Evolutionary conservation across 2,797 vertebrate genomes (phyloP), one percentile per base, ranked within the genome.

Genomic region (Microcaecilia unicolor): DNA sequence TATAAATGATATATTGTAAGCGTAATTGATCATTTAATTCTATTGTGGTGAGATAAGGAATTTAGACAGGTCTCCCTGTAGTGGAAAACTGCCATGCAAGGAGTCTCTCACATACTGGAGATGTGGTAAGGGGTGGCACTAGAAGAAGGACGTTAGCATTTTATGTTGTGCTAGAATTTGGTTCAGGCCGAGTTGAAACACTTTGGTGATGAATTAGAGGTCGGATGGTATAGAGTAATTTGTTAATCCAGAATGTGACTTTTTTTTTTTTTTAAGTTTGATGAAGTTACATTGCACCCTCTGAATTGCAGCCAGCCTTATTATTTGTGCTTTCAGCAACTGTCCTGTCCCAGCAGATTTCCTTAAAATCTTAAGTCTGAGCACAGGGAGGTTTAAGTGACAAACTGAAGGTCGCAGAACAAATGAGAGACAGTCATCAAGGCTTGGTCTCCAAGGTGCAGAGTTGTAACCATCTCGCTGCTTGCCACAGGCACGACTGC

Each of bases 121-220:
- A 15, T 25, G n/a, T 12, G 21, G n/a, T 27, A 2, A 2, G 12
- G 31, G 8, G 22, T 22, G 9, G 8, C 9, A 24, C 25, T 4
- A 15, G 5, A 9, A 2, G 19, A 7, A 37, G 42, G 23, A 38
- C 28, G 19, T 8, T 20, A 30, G 23, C 38, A 22, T 28, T 17
- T 5, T 16, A 12, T n/a, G 9, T 15, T 26, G 15, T 15, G 13
- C 33, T 42, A 32, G 38, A 48, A 48, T 22, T 18, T 13, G 47
- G 25, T 16, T 15, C 19, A 6, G 40, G 12, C 14, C 29, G 41
- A 36, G 39, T 33, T 51, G 37, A 51, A 57, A 45, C 48, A 58
- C 9, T 1, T 25, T 34, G n/a, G n/a, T n/a, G n/a, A n/a, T n/a
- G n/a, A n/a, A n/a, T n/a, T n/a, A n/a, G n/a, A n/a, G n/a, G n/a